phyloP scores from a whole-genome alignment of 2,888 invertebrate species.

The Drosophila kambysellisi region DNA sequence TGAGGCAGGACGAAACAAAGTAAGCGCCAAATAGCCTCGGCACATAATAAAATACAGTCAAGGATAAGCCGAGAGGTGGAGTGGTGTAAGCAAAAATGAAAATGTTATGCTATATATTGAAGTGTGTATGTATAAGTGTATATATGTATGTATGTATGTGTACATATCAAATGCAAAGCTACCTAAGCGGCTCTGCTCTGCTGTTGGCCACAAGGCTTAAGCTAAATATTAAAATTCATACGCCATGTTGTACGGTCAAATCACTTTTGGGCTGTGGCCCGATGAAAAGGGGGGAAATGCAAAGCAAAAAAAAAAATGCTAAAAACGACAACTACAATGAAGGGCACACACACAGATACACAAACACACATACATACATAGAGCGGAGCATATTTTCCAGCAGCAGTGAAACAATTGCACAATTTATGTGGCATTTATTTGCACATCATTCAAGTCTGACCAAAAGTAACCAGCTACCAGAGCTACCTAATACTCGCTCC shows the following conservation, averaged over 20 bases:
- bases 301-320: neutral
- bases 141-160: conserved; percentile 7
- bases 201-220: conserved; percentile 43
- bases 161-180: conserved; percentile 49
- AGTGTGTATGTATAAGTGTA: conserved; percentile 14
- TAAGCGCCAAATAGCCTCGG: conserved; percentile 63
- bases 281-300: conserved; percentile 1
- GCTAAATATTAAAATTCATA: conserved; percentile 81
- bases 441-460: conserved; percentile 57
- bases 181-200: conserved; percentile 48
- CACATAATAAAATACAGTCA: conserved; percentile 63
- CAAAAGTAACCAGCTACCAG: conserved; percentile 8
- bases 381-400: conserved; percentile 66
- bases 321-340: conserved; percentile 52
- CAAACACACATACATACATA: conserved; percentile 19
- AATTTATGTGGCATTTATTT: conserved; percentile 78
- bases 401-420: conserved; percentile 71
- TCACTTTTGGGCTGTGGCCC: conserved; percentile 51
- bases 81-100: conserved; percentile 40
- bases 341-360: conserved; percentile 23
- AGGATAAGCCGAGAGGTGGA: conserved; percentile 25
- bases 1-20: conserved; percentile 65
- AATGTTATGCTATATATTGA: conserved; percentile 42
- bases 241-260: conserved; percentile 78
- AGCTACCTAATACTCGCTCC: conserved; percentile 28